These are phyloP conservation scores for Kradibia gibbosae DNA, from an alignment of 1,140 invertebrate species.

Conservation along the genomic window DNA sequence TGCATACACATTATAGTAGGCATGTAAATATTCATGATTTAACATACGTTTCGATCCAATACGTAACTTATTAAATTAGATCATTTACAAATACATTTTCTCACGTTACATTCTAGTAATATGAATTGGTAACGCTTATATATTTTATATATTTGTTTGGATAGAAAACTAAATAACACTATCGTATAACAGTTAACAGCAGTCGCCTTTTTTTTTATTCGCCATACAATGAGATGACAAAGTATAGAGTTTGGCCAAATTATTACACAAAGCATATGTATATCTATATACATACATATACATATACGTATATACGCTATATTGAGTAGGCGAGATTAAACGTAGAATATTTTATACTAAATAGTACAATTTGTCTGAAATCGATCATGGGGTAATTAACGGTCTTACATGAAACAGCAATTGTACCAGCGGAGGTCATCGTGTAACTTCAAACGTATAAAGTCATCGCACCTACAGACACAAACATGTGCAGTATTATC, in stretches of 20 bases:
- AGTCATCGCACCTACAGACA: neutral
- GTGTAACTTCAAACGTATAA: neutral
- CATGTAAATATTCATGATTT: constrained; percentile 50
- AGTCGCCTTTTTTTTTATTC: constrained; percentile 30
- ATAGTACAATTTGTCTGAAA: neutral
- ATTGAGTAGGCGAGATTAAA: neutral
- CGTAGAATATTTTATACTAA: neutral
- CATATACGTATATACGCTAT: constrained; percentile 5
- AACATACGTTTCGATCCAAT: constrained; percentile 56
- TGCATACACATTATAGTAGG: constrained; percentile 48
- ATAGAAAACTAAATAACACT: constrained; percentile 53
- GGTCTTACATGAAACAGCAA: neutral
- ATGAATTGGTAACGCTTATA: constrained; percentile 31
- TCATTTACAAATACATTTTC: constrained; percentile 37
- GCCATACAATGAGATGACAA: constrained; percentile 36
- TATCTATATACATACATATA: neutral
- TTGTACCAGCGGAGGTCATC: neutral
- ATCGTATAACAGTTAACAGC: constrained; percentile 49
- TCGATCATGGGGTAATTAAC: neutral
- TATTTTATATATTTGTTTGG: constrained; percentile 50
- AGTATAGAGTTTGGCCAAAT: constrained; percentile 38
- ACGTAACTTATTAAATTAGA: constrained; percentile 51
- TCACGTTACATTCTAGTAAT: constrained; percentile 44
- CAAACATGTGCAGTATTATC: neutral
- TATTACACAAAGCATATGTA: constrained; percentile 18